Evolutionary conservation across 1,140 invertebrate genomes (phyloP).

Genomic region (Pseudomyrmex pallidus): DNA sequence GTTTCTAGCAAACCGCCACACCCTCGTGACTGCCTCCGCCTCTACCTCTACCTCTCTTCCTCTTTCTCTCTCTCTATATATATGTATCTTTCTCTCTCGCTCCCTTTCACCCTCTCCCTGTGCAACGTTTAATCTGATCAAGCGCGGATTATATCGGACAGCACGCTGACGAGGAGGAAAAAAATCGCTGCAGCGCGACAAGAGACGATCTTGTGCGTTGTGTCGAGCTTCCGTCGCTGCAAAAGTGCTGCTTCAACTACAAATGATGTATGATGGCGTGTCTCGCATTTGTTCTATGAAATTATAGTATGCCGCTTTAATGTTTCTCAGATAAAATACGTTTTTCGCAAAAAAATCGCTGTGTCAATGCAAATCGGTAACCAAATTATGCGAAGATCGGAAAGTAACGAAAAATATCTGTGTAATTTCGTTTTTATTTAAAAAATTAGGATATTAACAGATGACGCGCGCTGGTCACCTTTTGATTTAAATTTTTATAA

Average conservation of each 20-base stretch:
- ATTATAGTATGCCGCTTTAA: not conserved
- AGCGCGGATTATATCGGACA: slow-evolving; percentile 84
- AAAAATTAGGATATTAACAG: too few species aligned
- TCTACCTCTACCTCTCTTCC: slow-evolving; percentile 54
- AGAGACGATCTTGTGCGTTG: slow-evolving; percentile 55
- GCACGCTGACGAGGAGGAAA: slow-evolving; percentile 69
- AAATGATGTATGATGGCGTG: not conserved
- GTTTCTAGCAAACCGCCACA: slow-evolving; percentile 66
- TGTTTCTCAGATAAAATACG: too few species aligned
- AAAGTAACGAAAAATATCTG: too few species aligned
- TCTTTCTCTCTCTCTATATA: slow-evolving; percentile 7
- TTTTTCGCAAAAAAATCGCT: too few species aligned
- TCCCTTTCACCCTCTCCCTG: slow-evolving; percentile 55
- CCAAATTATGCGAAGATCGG: too few species aligned
- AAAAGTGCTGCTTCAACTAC: slow-evolving; percentile 26
- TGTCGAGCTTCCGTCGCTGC: slow-evolving; percentile 14
- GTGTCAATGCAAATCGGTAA: too few species aligned
- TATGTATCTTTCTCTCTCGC: not conserved
- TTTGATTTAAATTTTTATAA: not conserved
- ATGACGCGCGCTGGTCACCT: too few species aligned
- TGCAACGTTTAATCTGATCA: slow-evolving; percentile 85
- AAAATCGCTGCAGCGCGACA: slow-evolving; percentile 60
- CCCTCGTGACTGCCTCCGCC: slow-evolving; percentile 64
- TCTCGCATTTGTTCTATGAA: not conserved
- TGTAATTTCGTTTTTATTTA: too few species aligned